Base-by-base conservation (phyloP, 1,140 invertebrate genomes). In the Ladona fulva region DNA sequence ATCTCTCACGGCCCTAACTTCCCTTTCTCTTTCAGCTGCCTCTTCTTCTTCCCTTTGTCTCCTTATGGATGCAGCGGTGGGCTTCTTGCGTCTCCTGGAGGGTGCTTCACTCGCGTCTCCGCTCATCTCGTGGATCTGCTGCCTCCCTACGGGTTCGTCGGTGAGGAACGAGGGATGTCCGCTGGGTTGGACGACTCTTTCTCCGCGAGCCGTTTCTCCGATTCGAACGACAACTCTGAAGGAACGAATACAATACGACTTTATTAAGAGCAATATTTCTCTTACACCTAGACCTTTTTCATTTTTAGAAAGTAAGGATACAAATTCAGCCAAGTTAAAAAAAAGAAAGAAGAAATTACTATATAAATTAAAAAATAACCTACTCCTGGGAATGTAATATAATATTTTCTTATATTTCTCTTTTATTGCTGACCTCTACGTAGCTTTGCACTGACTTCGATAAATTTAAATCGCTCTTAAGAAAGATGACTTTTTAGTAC, bases 1-100 rank as follows among this genome's bases (percentile, higher is more conserved):
- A 78, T 88, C 88, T 0, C 87, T 87, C 6, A 89, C 88, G 11
- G 86, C 84, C 81, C 89, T 87, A 3, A 87, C 85, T 79, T 83
- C 82, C 24, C 81, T 81, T 76, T 81, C 82, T 12, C 80, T 80
- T 79, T 89, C 88, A 3, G 87, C 83, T 12, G 86, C 78, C 25
- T 88, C 80, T 75, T 88, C 87, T 42, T 86, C 86, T 78, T 87
- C 85, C 12, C 86, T 78, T 14, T 77, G 74, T 16, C 29, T 74
- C 59, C 52, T 16, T 16, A 66, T 66, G 52, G 52, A 16, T 16
- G 52, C 52, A 12, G 52, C 14, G 52, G 52, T 6, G 52, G 52
- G 73, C 7, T 29, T 42, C 77, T 78, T 42, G 83, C 81, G 29
- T 86, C 85, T 42, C 86, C 85, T 7, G 85, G 84, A 14, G 86